These are phyloP conservation scores for Scomber japonicus DNA, from an alignment of 2,113 vertebrate species.

Conservation along the genomic window DNA sequence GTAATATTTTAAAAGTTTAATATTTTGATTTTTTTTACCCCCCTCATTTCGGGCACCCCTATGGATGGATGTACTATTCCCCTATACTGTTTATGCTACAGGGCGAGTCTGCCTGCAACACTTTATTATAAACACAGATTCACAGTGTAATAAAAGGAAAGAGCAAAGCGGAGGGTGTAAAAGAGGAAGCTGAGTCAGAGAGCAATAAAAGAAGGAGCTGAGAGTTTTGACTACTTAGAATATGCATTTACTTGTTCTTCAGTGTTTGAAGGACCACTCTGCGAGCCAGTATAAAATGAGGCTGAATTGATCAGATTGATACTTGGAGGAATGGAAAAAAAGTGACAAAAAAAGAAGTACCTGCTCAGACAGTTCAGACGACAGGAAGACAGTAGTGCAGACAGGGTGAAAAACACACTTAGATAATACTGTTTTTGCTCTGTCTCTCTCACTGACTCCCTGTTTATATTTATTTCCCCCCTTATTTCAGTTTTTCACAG, in stretches of 20 bases:
- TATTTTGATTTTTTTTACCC: no score
- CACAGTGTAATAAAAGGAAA: slow-evolving; percentile 39
- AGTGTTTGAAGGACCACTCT: slow-evolving; percentile 5
- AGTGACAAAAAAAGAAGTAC: not conserved
- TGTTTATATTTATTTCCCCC: slow-evolving; percentile 63
- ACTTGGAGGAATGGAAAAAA: not conserved
- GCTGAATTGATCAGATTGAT: not conserved
- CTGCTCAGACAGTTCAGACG: not conserved
- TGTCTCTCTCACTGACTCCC: not conserved
- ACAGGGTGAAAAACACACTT: slow-evolving; percentile 2
- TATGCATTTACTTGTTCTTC: not conserved
- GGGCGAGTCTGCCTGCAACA: not conserved
- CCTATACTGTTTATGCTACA: no score
- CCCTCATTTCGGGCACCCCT: no score
- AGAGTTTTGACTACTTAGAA: no score
- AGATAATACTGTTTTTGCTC: slow-evolving; percentile 19
- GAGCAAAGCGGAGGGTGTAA: not conserved
- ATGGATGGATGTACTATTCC: no score
- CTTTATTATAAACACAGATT: slow-evolving; percentile 8
- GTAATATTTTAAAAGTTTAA: no score
- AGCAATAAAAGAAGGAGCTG: slow-evolving; percentile 41
- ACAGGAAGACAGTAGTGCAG: not conserved
- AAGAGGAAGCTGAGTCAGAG: slow-evolving; percentile 44
- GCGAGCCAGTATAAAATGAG: not conserved
- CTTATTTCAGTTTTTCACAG: slow-evolving; percentile 89